Evolutionary conservation across 2,888 invertebrate species (phyloP).

Genomic region (Heterodera filipjevi): DNA sequence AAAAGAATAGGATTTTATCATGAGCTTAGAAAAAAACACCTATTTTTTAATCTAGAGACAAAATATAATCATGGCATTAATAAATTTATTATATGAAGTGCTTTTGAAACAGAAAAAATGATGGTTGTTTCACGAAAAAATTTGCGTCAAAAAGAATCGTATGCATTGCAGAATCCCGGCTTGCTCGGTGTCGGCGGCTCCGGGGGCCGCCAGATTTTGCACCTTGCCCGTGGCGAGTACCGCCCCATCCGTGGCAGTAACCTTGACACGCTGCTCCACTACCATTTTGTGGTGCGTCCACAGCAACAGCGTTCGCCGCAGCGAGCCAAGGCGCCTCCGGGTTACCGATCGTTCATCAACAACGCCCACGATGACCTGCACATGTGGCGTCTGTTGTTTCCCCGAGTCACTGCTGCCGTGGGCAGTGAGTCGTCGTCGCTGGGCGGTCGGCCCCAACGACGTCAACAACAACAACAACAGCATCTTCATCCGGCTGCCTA

Average conservation of each 20-base stretch:
- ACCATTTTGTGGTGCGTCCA: not conserved
- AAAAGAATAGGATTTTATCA: too few species aligned
- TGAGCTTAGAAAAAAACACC: too few species aligned
- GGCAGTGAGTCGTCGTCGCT: not conserved
- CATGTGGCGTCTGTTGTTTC: not conserved
- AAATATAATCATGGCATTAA: too few species aligned
- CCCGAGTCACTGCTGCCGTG: not conserved
- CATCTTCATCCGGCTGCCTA: too few species aligned
- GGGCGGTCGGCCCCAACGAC: not conserved
- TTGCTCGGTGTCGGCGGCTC: not conserved
- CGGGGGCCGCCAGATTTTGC: not conserved
- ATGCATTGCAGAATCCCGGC: not conserved
- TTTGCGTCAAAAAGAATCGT: too few species aligned
- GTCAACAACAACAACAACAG: too few species aligned
- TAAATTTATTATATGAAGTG: too few species aligned
- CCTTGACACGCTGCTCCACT: not conserved
- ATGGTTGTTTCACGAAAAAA: too few species aligned
- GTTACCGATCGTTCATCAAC: not conserved
- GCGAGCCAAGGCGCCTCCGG: not conserved
- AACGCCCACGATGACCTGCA: not conserved
- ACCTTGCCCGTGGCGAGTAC: not conserved
- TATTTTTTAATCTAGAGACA: too few species aligned
- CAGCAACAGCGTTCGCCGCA: not conserved
- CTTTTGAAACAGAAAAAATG: too few species aligned
- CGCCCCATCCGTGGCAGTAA: not conserved